phyloP scores from a whole-genome alignment of 1,140 invertebrate species.

The Subanguina moxae region DNA sequence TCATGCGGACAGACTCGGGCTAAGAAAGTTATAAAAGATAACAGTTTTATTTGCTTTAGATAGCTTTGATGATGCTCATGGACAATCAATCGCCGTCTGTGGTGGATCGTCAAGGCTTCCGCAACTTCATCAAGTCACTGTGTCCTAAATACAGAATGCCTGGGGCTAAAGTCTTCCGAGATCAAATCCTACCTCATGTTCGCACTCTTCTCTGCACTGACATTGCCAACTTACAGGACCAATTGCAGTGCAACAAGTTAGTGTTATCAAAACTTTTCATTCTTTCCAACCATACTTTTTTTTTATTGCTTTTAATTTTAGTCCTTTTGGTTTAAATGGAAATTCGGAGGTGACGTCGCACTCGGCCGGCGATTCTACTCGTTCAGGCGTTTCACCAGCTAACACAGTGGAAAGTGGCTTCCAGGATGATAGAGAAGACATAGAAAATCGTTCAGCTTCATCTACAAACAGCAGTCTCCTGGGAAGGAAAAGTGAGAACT shows the following conservation, averaged over 20 bases:
- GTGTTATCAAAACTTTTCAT: neutral
- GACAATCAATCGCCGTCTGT: neutral
- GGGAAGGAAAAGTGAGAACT: neutral
- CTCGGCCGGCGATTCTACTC: neutral
- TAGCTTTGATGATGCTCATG: conserved; percentile 6
- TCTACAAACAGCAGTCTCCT: neutral
- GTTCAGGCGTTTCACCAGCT: neutral
- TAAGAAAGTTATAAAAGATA: neutral
- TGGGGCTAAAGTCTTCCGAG: neutral
- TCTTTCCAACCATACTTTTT: too few relatives aligned
- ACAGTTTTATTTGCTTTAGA: conserved; percentile 4
- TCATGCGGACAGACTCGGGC: neutral
- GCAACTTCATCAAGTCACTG: neutral
- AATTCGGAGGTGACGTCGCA: neutral
- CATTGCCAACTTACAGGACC: neutral
- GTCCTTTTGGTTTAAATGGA: neutral
- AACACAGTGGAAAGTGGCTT: neutral
- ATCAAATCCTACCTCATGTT: neutral
- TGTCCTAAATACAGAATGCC: neutral
- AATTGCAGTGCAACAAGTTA: conserved; percentile 5
- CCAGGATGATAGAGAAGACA: neutral
- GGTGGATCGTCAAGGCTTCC: conserved; percentile 3
- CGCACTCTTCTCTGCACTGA: neutral
- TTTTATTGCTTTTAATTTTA: too few relatives aligned
- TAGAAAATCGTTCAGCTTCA: neutral